Conservation (phyloP, 2,113 vertebrate genomes). For the Pithys albifrons region DNA sequence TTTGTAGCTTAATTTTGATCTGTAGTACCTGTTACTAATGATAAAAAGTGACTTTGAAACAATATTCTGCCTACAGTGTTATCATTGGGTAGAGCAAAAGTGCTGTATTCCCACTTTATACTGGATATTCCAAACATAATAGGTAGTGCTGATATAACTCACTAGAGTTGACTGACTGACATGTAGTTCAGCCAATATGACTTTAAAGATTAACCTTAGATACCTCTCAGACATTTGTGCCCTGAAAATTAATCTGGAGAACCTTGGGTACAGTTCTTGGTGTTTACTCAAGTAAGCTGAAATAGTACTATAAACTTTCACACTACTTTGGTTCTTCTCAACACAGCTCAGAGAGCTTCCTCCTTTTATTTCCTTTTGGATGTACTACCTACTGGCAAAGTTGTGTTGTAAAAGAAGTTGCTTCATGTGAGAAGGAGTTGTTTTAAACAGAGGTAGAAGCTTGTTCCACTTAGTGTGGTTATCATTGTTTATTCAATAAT, state of each 20-base stretch:
- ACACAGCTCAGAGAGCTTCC: background rate
- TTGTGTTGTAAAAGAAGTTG: background rate
- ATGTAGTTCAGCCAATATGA: background rate
- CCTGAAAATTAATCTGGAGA: background rate
- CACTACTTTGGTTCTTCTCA: background rate
- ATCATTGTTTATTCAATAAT: slow-evolving; percentile 34
- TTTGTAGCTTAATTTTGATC: background rate
- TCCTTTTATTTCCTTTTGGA: background rate
- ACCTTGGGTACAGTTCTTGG: background rate
- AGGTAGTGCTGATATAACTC: background rate
- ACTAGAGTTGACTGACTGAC: background rate
- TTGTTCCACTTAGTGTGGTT: background rate
- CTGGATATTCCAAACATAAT: background rate
- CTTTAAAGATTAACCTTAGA: background rate
- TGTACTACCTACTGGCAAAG: background rate
- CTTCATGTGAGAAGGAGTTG: background rate
- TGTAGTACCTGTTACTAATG: background rate
- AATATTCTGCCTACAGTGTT: background rate
- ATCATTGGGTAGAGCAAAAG: background rate
- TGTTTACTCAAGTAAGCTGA: background rate
- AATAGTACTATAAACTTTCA: background rate
- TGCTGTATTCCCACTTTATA: background rate
- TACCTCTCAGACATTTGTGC: background rate
- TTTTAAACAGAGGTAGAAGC: slow-evolving; percentile 30
- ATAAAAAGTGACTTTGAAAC: background rate